A percentile compares a stretch with the other conserved stretches of the same genome.
Conservation (phyloP, 2,888 invertebrate species). For the Agriopis leucophaearia region DNA sequence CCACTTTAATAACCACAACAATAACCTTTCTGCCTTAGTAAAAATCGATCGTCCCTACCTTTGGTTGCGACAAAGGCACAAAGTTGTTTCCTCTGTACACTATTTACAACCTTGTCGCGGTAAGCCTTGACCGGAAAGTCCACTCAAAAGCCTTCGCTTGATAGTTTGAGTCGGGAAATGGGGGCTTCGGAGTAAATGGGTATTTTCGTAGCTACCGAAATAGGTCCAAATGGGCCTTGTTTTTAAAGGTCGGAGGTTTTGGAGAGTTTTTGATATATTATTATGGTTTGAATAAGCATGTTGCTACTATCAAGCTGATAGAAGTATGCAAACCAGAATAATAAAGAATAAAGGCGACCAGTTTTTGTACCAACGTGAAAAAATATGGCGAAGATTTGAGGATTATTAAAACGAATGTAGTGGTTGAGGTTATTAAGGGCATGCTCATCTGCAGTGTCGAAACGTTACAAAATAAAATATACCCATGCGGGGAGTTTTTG, state of each 20-base stretch:
- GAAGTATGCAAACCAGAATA: not conserved
- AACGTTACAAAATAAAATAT: too few relatives aligned
- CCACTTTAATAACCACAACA: slow-evolving; percentile 29
- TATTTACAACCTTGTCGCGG: slow-evolving; percentile 45
- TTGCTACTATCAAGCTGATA: not conserved
- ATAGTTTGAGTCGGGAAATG: slow-evolving; percentile 34
- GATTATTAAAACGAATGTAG: too few relatives aligned
- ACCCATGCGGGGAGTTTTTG: too few relatives aligned
- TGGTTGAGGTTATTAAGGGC: too few relatives aligned
- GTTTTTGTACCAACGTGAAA: too few relatives aligned
- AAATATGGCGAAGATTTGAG: too few relatives aligned
- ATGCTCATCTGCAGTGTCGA: too few relatives aligned
- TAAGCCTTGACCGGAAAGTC: slow-evolving; percentile 51
- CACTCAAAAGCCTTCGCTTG: slow-evolving; percentile 46
- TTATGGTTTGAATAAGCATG: slow-evolving; percentile 2
- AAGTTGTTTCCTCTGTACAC: slow-evolving; percentile 50
- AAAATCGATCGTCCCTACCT: slow-evolving; percentile 16
- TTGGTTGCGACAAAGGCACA: slow-evolving; percentile 46
- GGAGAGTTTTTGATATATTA: not conserved
- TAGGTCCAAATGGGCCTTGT: slow-evolving; percentile 19
- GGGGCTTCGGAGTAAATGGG: slow-evolving; percentile 25
- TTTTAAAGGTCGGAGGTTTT: slow-evolving; percentile 9
- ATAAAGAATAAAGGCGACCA: not conserved
- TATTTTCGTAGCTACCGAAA: slow-evolving; percentile 19
- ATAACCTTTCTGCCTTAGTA: slow-evolving; percentile 20